Evolutionary conservation across 2,113 vertebrate genomes (phyloP), one percentile per base, ranked within the genome.

Genomic region (Callaeas wilsoni): DNA sequence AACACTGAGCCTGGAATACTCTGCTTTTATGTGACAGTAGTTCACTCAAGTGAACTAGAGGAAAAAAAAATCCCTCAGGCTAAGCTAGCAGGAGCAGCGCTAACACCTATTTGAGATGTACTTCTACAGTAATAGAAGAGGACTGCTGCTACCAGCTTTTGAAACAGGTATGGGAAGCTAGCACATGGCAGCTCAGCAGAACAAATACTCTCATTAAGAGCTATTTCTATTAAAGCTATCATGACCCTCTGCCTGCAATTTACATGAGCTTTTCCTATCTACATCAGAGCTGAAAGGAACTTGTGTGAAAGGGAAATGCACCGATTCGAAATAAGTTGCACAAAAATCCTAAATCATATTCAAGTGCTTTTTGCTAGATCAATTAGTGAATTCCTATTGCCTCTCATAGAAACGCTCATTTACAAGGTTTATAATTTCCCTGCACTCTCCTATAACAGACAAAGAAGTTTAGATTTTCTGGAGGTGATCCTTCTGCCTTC

Each of bases 181-280:
- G 84, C 82, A 92, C 68, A 26, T 50, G 53, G 74, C 60, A 82
- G 59, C 74, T 79, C 84, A 85, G 82, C 30, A 96, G 85, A 95
- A 96, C 3, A 10, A 95, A 95, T 63, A 86, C 50, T 70, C 67
- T 96, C 81, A 53, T 96, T 96, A 96, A 90, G 76, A 94, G 76
- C 87, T 89, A 91, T 94, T 95, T 91, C 87, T 76, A 95, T 91
- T 97, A 95, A 89, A 94, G 74, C 63, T 91, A 84, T 96, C 91
- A 91, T 91, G 85, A 82, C 77, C 29, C 60, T 95, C 64, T 95
- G 87, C 60, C 92, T 96, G 89, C 57, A 94, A 94, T 95, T 96
- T 97, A 93, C 77, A 87, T 67, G 68, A 94, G 49, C 52, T 93
- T 80, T 95, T 92, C 93, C 77, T 80, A 76, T 50, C 74, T 64